phyloP scores from a whole-genome alignment of 1,140 invertebrate species.

The Cheumatopsyche charites region DNA sequence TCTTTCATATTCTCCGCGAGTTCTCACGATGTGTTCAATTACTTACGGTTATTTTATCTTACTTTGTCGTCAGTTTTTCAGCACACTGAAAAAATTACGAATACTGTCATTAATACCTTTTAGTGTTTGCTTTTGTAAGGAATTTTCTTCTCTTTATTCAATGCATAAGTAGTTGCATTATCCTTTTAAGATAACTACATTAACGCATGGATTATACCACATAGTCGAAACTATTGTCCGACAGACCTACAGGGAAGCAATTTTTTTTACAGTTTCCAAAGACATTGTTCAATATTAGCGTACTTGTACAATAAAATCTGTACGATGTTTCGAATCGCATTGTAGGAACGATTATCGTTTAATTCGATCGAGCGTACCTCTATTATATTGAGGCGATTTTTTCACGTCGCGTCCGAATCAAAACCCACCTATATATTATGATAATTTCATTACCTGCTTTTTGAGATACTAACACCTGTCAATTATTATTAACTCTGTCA shows the following conservation, averaged over 20 bases:
- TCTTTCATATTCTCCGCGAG: background rate
- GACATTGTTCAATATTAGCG: background rate
- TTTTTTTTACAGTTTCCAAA: background rate
- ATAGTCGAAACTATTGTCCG: no score
- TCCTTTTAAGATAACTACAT: background rate
- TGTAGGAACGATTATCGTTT: background rate
- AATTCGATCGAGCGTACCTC: background rate
- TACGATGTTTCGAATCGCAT: no score
- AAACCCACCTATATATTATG: slow-evolving; percentile 38
- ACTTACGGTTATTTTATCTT: background rate
- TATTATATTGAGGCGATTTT: slow-evolving; percentile 4
- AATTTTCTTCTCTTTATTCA: background rate
- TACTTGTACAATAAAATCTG: no score
- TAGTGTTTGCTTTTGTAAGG: background rate
- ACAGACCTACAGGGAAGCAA: slow-evolving; percentile 6
- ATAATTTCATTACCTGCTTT: slow-evolving; percentile 41
- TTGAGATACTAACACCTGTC: slow-evolving; percentile 41
- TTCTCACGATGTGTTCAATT: background rate
- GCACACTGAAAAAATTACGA: background rate
- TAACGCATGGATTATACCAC: no score
- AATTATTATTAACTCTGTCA: slow-evolving; percentile 44
- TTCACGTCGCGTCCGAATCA: slow-evolving; percentile 18
- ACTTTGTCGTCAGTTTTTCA: slow-evolving; percentile 2
- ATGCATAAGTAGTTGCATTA: background rate
- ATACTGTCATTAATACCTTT: background rate